Conservation (phyloP, 2,113 vertebrate species). For the Platichthys flesus region DNA sequence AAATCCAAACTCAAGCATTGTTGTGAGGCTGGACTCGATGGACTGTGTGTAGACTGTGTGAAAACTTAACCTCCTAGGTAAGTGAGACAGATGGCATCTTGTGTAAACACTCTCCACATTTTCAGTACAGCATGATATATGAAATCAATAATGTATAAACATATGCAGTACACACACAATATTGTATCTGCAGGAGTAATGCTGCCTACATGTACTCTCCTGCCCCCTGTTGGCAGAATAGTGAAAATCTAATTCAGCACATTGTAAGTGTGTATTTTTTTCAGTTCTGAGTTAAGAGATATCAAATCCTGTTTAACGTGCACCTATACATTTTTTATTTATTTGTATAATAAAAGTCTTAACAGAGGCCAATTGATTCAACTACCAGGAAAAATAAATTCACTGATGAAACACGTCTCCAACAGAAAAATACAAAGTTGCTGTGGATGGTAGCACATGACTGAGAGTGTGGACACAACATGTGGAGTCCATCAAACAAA, state of each 20-base stretch:
- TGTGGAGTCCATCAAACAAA: constrained; percentile 19
- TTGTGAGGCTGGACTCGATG: no score
- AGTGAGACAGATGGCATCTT: no score
- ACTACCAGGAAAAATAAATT: not conserved
- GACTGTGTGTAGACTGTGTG: no score
- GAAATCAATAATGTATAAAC: no score
- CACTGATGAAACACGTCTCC: not conserved
- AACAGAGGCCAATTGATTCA: not conserved
- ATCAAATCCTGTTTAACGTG: not conserved
- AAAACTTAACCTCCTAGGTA: no score
- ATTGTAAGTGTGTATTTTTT: not conserved
- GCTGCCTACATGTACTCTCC: not conserved
- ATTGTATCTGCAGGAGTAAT: not conserved
- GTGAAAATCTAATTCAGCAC: not conserved
- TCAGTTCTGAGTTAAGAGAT: not conserved
- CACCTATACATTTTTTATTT: no score
- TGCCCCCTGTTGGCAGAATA: constrained; percentile 54
- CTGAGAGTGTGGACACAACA: not conserved
- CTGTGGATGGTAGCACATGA: not conserved
- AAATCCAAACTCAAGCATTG: no score
- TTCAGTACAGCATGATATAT: no score
- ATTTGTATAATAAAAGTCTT: not conserved
- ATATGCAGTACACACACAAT: no score
- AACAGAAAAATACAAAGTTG: not conserved
- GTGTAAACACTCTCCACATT: no score